Evolutionary conservation across 2,797 vertebrate species (phyloP).

Genomic region (Tauraco hartlaubi): DNA sequence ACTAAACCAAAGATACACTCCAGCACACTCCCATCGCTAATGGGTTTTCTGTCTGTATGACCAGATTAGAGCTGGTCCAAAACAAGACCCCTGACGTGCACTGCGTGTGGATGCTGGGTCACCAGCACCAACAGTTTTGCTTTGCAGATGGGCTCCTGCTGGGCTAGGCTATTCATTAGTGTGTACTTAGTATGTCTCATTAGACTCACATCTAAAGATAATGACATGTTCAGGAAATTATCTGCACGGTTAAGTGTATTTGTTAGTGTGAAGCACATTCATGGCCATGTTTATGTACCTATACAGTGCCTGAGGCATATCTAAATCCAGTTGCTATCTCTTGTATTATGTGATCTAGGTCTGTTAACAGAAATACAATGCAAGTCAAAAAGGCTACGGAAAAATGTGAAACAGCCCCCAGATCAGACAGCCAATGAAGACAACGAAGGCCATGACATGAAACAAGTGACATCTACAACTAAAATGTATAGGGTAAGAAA

Average conservation of each 20-base stretch:
- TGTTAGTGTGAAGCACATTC: not conserved
- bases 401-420: slow-evolving; percentile 87
- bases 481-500: slow-evolving; percentile 83
- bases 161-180: not conserved
- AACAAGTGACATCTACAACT: slow-evolving; percentile 94
- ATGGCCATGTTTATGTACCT: not conserved
- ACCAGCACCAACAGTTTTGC: not conserved
- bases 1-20: not conserved
- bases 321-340: not conserved
- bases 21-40: fast-evolving
- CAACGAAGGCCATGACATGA: slow-evolving; percentile 83
- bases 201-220: not conserved
- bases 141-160: not conserved
- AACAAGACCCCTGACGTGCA: not conserved
- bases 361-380: slow-evolving; percentile 98
- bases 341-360: slow-evolving; percentile 79
- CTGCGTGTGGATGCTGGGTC: not conserved
- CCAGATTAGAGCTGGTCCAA: not conserved
- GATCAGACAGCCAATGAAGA: slow-evolving; percentile 85
- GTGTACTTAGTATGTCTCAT: not conserved
- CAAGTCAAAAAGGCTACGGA: slow-evolving; percentile 96
- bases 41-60: not conserved
- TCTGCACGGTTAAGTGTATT: not conserved
- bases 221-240: not conserved
- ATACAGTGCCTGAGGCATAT: not conserved